Evolutionary conservation across 2,797 vertebrate genomes (phyloP), one percentile per base, ranked within the genome.

Genomic region (Hafferia zeledoni): DNA sequence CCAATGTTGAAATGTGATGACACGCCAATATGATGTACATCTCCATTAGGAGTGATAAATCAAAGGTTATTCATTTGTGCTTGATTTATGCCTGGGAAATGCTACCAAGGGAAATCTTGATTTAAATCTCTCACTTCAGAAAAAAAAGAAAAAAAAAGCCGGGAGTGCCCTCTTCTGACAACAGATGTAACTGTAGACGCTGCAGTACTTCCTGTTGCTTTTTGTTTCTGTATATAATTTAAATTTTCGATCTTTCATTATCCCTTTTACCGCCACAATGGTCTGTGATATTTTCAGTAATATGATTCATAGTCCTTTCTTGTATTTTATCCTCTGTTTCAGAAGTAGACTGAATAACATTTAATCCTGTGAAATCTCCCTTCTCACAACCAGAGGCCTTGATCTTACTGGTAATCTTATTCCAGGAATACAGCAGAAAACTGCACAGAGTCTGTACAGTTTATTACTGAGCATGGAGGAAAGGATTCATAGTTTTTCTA

Each of bases 21-120:
- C 97, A 97, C 72, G 81, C 93, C 95, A 97, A 93, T 96, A 94
- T 96, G 97, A 97, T 96, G 92, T 97, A 97, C 95, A 94, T 97
- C 95, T 97, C 97, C 95, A 93, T 97, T 97, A 97, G 95, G 97
- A 96, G 94, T 74, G 93, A 97, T 97, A 97, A 97, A 97, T 97
- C 97, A 96, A 96, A 97, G 96, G 96, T 97, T 97, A 96, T 96
- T 97, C 94, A 93, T 97, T 97, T 97, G 95, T 87, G 79, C 93
- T 96, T 96, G 97, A 97, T 97, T 97, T 96, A 97, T 97, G 92
- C 78, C 86, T 93, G 90, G 84, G 91, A 97, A 96, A 96, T 85
- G 93, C 90, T 96, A 87, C 95, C 95, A 78, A 91, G 96, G 96
- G 95, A 97, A 97, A 97, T 97, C 93, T 90, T 72, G 89, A 94